Evolutionary conservation across 2,113 vertebrate genomes (phyloP), one percentile per base, ranked within the genome.

Genomic region (Anser cygnoides): DNA sequence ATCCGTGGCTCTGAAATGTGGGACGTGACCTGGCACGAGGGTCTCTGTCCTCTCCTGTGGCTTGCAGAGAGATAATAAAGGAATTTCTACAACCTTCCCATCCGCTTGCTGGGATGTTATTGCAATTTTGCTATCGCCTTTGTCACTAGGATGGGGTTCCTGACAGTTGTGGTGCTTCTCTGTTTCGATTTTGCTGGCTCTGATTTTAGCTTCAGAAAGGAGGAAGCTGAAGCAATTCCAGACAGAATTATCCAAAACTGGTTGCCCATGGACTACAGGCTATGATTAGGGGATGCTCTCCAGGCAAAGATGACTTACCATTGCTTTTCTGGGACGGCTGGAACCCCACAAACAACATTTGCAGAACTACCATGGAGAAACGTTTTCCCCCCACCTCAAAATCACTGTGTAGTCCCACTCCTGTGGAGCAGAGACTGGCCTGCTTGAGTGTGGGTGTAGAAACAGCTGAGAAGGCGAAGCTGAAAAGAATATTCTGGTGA

Each of bases 41-140:
- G 15, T 57, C 11, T 29, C 72, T 67, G 7, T 66, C 15, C 13
- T 89, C 37, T 68, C 21, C 33, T 58, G n/a, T 15, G 16, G 4
- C 50, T 76, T 66, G 50, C 63, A 83, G 41, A 62, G 10, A 41
- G 18, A 76, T 72, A 88, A 79, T 0, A 1, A 80, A 80, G 62
- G n/a, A 73, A 62, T 74, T 41, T 4, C 13, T 21, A 41, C 9
- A 29, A 65, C 16, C 15, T 63, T 84, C 84, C 37, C 44, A n/a
- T 43, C 12, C 61, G 39, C 43, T 29, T 91, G 17, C 31, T 82
- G 33, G 39, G 49, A 20, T 85, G 26, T 22, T 71, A 3, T 16
- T 0, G 0, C 75, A 20, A 66, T 65, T 68, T 75, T 0, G 1
- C 6, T 35, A 43, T 19, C 9, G 11, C 14, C n/a, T 92, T 80